These are phyloP conservation scores for Babyrousa celebensis DNA, from an alignment of 2,797 vertebrate genomes.

Conservation along the genomic window DNA sequence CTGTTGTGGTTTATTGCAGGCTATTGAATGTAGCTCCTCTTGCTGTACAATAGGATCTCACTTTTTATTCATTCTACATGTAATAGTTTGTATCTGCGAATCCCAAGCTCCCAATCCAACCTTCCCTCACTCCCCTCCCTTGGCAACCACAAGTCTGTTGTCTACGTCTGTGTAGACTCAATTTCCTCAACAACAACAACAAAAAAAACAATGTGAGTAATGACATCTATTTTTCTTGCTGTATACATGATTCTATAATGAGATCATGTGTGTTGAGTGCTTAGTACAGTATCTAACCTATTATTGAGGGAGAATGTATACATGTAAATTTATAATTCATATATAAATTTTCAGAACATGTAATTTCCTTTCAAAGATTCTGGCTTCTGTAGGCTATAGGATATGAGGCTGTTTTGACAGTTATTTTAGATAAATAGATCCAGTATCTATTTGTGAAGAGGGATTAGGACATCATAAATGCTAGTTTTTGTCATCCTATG, in stretches of 20 bases:
- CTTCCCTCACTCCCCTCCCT: too few relatives aligned
- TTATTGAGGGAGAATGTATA: neutral
- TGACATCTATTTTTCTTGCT: neutral
- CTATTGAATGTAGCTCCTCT: too few relatives aligned
- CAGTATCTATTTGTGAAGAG: neutral
- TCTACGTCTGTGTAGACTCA: neutral
- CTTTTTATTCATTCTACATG: too few relatives aligned
- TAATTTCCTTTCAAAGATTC: slow-evolving; percentile 14
- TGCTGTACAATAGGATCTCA: too few relatives aligned
- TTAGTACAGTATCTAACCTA: neutral
- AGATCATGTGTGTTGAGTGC: neutral
- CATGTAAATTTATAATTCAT: neutral
- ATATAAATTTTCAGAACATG: neutral
- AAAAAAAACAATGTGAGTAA: neutral
- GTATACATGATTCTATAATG: neutral
- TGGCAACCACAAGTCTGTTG: too few relatives aligned
- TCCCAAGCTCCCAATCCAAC: too few relatives aligned
- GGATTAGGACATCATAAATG: neutral
- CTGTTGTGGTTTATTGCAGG: too few relatives aligned
- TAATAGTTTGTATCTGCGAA: too few relatives aligned
- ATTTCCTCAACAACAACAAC: neutral
- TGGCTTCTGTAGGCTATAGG: neutral
- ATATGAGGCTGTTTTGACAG: neutral
- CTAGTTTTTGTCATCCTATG: neutral
- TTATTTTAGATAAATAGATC: slow-evolving; percentile 6